Base-by-base conservation (phyloP, 2,888 invertebrate genomes). In the Nephrotoma flavescens region DNA sequence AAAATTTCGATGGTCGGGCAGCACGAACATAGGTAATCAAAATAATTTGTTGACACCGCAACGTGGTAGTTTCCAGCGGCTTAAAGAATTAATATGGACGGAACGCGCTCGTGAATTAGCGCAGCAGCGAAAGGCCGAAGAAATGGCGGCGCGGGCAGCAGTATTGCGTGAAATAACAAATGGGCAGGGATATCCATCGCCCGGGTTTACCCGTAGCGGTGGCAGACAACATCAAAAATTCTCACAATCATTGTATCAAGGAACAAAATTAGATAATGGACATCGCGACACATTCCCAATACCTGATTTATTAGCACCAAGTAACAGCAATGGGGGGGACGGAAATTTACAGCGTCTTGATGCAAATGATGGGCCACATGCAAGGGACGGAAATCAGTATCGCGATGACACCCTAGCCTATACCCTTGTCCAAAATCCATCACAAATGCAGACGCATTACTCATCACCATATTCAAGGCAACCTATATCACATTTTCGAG, bases 11-110 rank as follows among this genome's bases (percentile, higher is more conserved):
- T 89, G 91, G 86, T 90, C 91, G 84, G 92, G 92, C 84, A 85
- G 41, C 19, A 44, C 86, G 5, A 86, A 86, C 83, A 84, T 41
- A 44, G 31, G 19, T 7, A 47, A 86, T 41, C 84, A 83, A 71
- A 84, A 86, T 45, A 87, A n/a, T n/a, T n/a, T 89, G 2, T 89
- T 90, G 12, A 89, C 90, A n/a, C 88, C 89, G 4, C 90, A 91
- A 42, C 90, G 90, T 86, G 91, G 91, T 1, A 91, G 90, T 89
- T 96, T 97, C 90, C 95, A 96, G 89, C 95, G 95, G 88, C 92
- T 97, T 86, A 96, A 96, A 92, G 96, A 96, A 89, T 90, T 97
- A 88, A 95, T 96, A 89, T 93, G 95, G 86, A 95, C 95, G 44
- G 96, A 97, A 89, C 93, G 96, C 85, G 94, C 95, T 0, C 94